Evolutionary conservation across 2,113 vertebrate genomes (phyloP), one percentile per base, ranked within the genome.

Genomic region (Strix uralensis): DNA sequence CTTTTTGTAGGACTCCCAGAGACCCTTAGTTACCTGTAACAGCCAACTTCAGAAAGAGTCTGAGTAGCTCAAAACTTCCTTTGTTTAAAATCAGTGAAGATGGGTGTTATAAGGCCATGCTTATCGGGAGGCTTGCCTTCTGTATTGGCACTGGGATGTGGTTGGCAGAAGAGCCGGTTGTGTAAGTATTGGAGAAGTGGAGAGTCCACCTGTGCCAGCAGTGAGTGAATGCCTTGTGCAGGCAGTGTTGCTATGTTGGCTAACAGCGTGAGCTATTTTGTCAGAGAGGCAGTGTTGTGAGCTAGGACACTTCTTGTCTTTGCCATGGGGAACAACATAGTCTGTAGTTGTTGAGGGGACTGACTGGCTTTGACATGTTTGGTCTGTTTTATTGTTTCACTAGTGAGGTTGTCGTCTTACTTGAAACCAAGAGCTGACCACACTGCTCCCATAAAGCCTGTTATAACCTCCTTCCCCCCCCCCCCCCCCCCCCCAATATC

Each of bases 281-380:
- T 69, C 30, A 34, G 15, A 51, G 87, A 51, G 11, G 9, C 42
- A 13, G 55, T 20, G 29, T 4, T 32, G 8, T 29, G 26, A 14
- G 52, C 21, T 15, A 13, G n/a, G 42, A 32, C 4, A 2, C 32
- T 62, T 49, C 34, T 40, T 6, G 1, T 47, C 21, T 80, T 34
- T 70, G 62, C 62, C 22, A 4, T 7, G 18, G 54, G 81, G 36
- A 82, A 3, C n/a, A 38, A 8, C 0, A 0, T 5, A 9, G 42
- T 42, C 22, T 51, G 61, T 46, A 23, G 49, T 5, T 75, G 67
- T 66, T 71, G 63, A 13, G 4, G 18, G 36, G 18, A 3, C 52
- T 94, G 59, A 11, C 40, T 80, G 67, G 20, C 46, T 85, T 81
- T 82, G 79, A 29, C 0, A 0, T 21, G 29, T 65, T 75, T 52